Percentiles rank a stretch among this genome's conserved stretches.
Evolutionary conservation across 2,797 vertebrate species (phyloP).

Genomic region (Cercopithecus diana): DNA sequence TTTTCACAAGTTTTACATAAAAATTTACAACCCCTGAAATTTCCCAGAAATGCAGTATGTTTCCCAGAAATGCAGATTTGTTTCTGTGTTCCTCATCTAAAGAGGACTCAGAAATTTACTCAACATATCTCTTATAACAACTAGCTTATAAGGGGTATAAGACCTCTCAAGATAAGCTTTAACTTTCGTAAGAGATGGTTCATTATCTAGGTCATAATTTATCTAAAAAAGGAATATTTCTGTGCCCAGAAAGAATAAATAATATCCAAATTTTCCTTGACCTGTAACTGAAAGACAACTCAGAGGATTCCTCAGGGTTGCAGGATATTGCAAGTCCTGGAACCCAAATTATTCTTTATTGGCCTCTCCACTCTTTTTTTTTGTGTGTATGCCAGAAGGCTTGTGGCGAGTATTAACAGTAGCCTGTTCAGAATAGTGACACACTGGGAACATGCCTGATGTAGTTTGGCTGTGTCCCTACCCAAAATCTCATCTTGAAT

Average conservation of each 20-base stretch:
- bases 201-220: background rate
- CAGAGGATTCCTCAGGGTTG: background rate
- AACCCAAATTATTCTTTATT: background rate
- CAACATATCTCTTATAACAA: background rate
- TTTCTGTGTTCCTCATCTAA: background rate
- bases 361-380: background rate
- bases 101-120: background rate
- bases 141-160: background rate
- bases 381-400: too few relatives aligned
- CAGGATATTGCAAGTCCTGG: background rate
- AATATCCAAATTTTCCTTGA: background rate
- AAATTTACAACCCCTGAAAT: background rate
- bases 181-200: background rate
- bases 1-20: background rate
- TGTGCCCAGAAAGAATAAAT: background rate
- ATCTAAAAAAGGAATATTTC: background rate
- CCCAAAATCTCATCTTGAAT: too few relatives aligned
- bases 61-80: background rate
- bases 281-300: background rate
- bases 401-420: too few relatives aligned
- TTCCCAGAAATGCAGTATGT: background rate
- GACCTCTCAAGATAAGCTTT: background rate
- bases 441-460: too few relatives aligned
- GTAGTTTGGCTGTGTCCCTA: too few relatives aligned
- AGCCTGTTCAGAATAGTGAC: too few relatives aligned